A percentile compares a stretch with the other conserved stretches of the same genome.
Conservation (phyloP, 2,797 vertebrate species). For the Galagoides demidoff region DNA sequence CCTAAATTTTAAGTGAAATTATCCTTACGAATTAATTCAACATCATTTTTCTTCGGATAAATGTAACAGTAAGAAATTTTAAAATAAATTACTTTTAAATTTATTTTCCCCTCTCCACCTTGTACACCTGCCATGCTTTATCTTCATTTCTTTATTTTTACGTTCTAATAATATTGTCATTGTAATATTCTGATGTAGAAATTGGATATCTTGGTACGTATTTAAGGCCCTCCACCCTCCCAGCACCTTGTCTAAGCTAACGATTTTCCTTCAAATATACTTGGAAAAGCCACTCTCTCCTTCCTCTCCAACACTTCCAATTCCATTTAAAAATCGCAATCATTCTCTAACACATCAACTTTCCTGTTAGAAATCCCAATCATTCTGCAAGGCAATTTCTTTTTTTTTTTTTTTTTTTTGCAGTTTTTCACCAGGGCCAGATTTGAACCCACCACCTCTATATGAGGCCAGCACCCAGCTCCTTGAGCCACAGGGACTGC, state of each 20-base stretch:
- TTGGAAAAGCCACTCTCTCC: not conserved
- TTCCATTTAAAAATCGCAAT: not conserved
- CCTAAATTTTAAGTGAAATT: not conserved
- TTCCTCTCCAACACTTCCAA: not conserved
- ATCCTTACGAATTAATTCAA: not conserved
- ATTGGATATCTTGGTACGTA: not conserved
- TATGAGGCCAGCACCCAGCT: too few relatives aligned
- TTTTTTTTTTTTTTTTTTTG: too few relatives aligned
- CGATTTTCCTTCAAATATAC: not conserved
- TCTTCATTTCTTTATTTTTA: slow-evolving; percentile 28
- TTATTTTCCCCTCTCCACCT: not conserved
- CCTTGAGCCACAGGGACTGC: too few relatives aligned
- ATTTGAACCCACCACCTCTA: too few relatives aligned
- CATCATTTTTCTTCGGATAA: not conserved
- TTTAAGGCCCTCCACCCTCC: too few relatives aligned
- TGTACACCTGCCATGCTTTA: not conserved
- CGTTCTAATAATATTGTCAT: not conserved
- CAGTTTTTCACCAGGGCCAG: too few relatives aligned
- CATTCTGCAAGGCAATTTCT: not conserved
- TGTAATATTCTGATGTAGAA: not conserved
- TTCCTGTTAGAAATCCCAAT: not conserved
- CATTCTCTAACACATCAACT: too few relatives aligned
- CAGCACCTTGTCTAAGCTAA: not conserved
- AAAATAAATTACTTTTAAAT: slow-evolving; percentile 29
- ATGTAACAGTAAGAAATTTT: not conserved